Percentiles rank a stretch among this genome's conserved stretches.
phyloP scores from a whole-genome alignment of 2,888 invertebrate genomes.

The Salticus scenicus region DNA sequence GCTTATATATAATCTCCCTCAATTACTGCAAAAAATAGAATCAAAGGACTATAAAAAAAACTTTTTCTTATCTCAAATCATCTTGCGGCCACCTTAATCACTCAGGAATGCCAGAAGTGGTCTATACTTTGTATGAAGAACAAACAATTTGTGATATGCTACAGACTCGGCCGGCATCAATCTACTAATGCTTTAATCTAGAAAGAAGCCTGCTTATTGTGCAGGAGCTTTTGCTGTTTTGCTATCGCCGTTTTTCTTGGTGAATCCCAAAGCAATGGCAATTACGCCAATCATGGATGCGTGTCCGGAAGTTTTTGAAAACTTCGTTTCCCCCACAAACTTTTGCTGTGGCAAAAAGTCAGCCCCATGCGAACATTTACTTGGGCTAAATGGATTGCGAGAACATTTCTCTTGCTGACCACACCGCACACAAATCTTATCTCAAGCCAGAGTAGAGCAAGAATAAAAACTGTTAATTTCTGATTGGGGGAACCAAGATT shows the following conservation, averaged over 20 bases:
- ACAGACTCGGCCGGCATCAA: constrained; percentile 58
- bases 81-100: constrained; percentile 32
- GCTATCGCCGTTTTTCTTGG: neutral
- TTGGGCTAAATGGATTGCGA: constrained; percentile 36
- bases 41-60: constrained; percentile 56
- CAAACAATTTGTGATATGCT: constrained; percentile 45
- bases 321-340: constrained; percentile 30
- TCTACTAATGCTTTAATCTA: constrained; percentile 69
- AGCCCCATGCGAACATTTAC: constrained; percentile 30
- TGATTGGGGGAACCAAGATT: neutral
- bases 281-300: constrained; percentile 65
- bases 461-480: constrained; percentile 20
- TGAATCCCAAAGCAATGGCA: constrained; percentile 39
- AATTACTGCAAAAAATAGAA: constrained; percentile 52
- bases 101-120: constrained; percentile 38
- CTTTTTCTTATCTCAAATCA: constrained; percentile 10
- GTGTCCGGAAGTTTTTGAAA: constrained; percentile 61
- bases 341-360: constrained; percentile 34
- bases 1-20: constrained; percentile 16
- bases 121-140: constrained; percentile 25
- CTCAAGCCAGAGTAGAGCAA: too few species aligned
- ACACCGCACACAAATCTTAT: constrained; percentile 8
- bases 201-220: constrained; percentile 64
- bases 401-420: constrained; percentile 7
- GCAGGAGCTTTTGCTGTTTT: constrained; percentile 23